These are phyloP conservation scores for Syngnathus acus DNA, from an alignment of 2,797 vertebrate species.

Conservation along the genomic window DNA sequence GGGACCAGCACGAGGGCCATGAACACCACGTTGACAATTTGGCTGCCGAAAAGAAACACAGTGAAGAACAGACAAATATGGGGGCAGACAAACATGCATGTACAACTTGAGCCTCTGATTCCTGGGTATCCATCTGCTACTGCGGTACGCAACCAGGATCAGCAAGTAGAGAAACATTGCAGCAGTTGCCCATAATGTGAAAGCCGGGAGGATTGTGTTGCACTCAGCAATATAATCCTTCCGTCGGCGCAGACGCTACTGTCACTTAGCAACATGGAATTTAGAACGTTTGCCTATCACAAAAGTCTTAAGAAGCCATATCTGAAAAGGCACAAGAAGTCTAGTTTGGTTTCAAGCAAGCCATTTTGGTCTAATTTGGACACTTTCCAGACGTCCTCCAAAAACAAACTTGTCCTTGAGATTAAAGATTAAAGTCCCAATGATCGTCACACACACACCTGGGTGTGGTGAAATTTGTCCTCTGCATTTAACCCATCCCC, in stretches of 20 bases:
- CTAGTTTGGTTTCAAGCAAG: not conserved
- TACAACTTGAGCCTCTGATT: slow-evolving; percentile 67
- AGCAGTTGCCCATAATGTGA: not conserved
- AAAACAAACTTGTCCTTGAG: not conserved
- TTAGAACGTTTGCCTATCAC: not conserved
- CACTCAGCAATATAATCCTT: slow-evolving; percentile 16
- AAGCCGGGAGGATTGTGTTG: slow-evolving; percentile 34
- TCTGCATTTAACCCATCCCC: too few species aligned
- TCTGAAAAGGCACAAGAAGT: not conserved
- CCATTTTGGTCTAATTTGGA: not conserved
- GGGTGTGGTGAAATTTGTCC: too few species aligned
- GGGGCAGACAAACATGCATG: slow-evolving; percentile 22
- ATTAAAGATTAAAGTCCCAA: too few species aligned
- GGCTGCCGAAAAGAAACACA: slow-evolving; percentile 48
- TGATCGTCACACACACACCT: too few species aligned
- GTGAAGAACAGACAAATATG: not conserved
- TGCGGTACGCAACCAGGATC: slow-evolving; percentile 60
- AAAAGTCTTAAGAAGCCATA: not conserved
- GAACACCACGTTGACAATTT: slow-evolving; percentile 65
- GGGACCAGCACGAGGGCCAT: slow-evolving; percentile 55
- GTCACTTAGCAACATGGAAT: not conserved
- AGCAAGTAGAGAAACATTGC: slow-evolving; percentile 70
- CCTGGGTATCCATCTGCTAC: slow-evolving; percentile 67
- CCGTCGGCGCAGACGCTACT: not conserved
- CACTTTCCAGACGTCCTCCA: not conserved